Base-by-base conservation (phyloP, 1,140 invertebrate species). In the Drosophila nigrodunni region DNA sequence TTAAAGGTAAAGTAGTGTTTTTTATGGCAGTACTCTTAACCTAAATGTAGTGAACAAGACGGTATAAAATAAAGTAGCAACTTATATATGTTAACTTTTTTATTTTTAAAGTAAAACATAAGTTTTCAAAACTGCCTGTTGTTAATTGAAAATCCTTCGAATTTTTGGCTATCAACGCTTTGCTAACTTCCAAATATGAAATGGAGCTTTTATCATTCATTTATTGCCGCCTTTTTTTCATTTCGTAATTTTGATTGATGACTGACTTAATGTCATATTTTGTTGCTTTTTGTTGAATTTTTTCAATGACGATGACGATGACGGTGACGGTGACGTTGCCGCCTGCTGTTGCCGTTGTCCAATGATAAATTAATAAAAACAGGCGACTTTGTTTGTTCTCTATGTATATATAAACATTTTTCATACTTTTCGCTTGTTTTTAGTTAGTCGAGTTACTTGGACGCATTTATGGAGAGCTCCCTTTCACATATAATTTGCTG, bases 221-320 rank as follows among this genome's bases (percentile, higher is more conserved):
- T 87, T 91, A 91, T 88, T 85, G 80, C 59, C 46, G 60, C 85
- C 62, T 58, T 76, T 88, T 88, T 81, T 75, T 66, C 74, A 82
- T 82, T 85, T 80, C 80, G 80, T 91, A 91, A 91, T 91, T 91
- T 87, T 91, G 88, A 91, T 91, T 91, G 88, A 91, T 91, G 82
- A 91, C 75, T 87, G 78, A 82, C 83, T 85, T 59, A 78, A 88
- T 89, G 88, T 87, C 88, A 88, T 64, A 81, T 83, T 80, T 70
- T 73, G 35, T 54, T 64, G 25, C 6, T 30, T 30, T 30, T 30
- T 30, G 25, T 30, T 30, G 25, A 5, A 0, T 4, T 30, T 30
- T 30, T 30, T 30, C 25, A 30, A 30, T 30, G 25, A 30, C 25
- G 25, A 30, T 30, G 25, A 30, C 25, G 25, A 30, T 30, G 25